Evolutionary conservation across 2,888 invertebrate genomes (phyloP).

Genomic region (Spodoptera exigua): DNA sequence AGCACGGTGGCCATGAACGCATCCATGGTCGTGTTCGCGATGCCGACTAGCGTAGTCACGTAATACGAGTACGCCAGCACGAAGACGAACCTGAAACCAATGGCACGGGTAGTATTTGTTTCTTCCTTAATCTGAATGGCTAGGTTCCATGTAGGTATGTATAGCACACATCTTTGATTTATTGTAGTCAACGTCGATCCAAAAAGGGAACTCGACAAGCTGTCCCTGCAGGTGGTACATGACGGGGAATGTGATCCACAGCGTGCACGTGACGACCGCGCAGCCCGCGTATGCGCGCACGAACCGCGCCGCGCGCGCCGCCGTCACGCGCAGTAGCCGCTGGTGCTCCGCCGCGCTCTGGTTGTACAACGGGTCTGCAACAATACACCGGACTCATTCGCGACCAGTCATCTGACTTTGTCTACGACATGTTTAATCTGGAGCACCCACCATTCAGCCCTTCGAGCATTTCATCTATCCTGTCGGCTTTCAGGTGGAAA

Average conservation of each 20-base stretch:
- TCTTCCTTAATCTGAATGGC: background rate
- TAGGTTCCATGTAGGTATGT: no score
- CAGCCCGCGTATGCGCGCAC: constrained; percentile 64
- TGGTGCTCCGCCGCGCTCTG: constrained; percentile 20
- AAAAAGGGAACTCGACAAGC: constrained; percentile 70
- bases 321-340: constrained; percentile 46
- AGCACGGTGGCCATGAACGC: constrained; percentile 82
- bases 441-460: constrained; percentile 54
- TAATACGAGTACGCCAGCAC: constrained; percentile 79
- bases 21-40: constrained; percentile 86
- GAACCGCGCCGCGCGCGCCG: constrained; percentile 58
- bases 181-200: constrained; percentile 56
- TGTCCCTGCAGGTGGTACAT: constrained; percentile 59
- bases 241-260: constrained; percentile 75
- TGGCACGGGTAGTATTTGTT: constrained; percentile 13
- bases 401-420: background rate
- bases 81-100: constrained; percentile 67
- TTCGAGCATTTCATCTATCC: constrained; percentile 57
- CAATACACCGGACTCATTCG: background rate
- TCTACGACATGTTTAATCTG: no score
- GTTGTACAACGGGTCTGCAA: constrained; percentile 59
- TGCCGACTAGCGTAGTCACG: constrained; percentile 80
- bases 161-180: constrained; percentile 43
- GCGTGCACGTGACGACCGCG: constrained; percentile 77
- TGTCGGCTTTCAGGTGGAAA: constrained; percentile 64